Conservation (phyloP, 2,797 vertebrate species). For the Xiphophorus birchmanni region DNA sequence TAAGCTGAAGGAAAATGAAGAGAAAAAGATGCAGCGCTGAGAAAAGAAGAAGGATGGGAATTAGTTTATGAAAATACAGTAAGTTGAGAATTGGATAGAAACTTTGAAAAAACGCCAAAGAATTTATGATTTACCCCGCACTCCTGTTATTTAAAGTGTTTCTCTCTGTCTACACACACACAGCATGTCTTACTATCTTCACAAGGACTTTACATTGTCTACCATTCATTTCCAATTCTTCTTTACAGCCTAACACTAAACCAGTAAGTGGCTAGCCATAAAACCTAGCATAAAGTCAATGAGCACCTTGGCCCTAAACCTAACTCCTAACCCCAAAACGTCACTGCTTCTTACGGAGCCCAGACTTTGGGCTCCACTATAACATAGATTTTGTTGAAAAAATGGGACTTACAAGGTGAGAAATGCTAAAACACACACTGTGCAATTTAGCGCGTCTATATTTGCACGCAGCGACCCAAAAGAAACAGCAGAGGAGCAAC, state of each 20-base stretch:
- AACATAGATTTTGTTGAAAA: neutral
- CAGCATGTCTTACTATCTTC: neutral
- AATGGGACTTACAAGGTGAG: neutral
- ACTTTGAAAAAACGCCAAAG: conserved; percentile 29
- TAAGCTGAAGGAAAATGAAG: neutral
- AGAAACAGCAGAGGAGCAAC: conserved; percentile 45
- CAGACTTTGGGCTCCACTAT: neutral
- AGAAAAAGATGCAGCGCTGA: neutral
- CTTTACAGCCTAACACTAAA: neutral
- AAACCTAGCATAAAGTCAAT: neutral
- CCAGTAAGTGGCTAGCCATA: neutral
- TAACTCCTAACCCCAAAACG: neutral
- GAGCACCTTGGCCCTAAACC: neutral
- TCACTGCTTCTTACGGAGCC: neutral
- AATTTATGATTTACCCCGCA: conserved; percentile 7
- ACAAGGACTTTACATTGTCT: neutral
- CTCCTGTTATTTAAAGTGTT: neutral
- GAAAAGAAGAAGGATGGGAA: neutral
- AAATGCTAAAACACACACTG: conserved; percentile 4
- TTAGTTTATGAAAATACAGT: neutral
- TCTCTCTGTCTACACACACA: conserved; percentile 4
- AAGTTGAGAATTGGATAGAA: neutral
- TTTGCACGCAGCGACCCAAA: conserved; percentile 44
- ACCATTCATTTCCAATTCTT: too few relatives aligned
- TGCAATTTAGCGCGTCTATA: conserved; percentile 26